Evolutionary conservation across 2,888 invertebrate genomes (phyloP).

Genomic region (Apantesis nais): DNA sequence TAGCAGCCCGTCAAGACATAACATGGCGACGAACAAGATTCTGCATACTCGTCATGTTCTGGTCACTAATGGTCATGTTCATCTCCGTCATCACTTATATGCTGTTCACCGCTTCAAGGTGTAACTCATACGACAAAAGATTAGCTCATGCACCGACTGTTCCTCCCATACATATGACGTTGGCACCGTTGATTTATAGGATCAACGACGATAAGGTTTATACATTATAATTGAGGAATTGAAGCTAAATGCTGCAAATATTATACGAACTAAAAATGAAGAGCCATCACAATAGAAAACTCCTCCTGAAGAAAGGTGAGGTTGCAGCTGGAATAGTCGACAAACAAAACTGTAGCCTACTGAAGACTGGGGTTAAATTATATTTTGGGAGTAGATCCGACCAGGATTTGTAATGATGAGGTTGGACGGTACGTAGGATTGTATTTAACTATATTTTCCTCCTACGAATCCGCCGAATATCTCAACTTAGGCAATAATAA

Average conservation of each 20-base stretch:
- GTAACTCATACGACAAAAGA: constrained; percentile 32
- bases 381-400: background rate
- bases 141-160: constrained; percentile 49
- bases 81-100: constrained; percentile 75
- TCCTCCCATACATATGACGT: constrained; percentile 63
- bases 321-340: background rate
- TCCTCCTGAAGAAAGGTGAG: background rate
- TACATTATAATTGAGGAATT: constrained; percentile 26
- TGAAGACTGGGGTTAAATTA: background rate
- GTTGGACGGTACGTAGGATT: background rate
- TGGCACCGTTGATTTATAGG: constrained; percentile 58
- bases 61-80: constrained; percentile 77
- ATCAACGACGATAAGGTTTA: constrained; percentile 28
- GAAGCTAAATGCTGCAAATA: background rate
- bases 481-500: background rate
- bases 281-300: background rate
- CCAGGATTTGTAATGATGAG: background rate
- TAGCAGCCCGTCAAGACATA: constrained; percentile 69
- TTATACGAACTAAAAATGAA: background rate
- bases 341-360: background rate
- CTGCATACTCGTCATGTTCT: constrained; percentile 76
- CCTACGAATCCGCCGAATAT: background rate
- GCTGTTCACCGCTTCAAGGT: constrained; percentile 46
- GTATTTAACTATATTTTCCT: background rate
- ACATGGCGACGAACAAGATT: constrained; percentile 81